These are phyloP conservation scores for Polypedilum pembai DNA, from an alignment of 1,140 invertebrate genomes.

Conservation along the genomic window DNA sequence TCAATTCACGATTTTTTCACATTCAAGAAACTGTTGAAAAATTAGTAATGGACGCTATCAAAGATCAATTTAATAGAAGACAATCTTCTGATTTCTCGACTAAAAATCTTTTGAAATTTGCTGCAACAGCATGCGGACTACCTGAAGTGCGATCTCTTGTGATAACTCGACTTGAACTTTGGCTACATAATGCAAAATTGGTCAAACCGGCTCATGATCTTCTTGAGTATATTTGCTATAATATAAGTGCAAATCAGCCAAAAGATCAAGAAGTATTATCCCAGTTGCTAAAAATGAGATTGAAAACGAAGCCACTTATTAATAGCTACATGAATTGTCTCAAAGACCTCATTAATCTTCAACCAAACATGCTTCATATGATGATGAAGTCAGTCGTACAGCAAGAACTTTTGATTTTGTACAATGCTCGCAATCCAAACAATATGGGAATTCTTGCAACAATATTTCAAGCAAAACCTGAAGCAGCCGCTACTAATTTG, in stretches of 20 bases:
- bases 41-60: conserved; percentile 75
- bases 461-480: conserved; percentile 74
- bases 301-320: conserved; percentile 88
- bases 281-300: conserved; percentile 77
- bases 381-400: conserved; percentile 88
- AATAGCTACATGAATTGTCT: conserved; percentile 83
- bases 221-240: conserved; percentile 85
- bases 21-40: conserved; percentile 66
- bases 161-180: conserved; percentile 77
- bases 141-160: conserved; percentile 73
- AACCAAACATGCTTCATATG: conserved; percentile 72
- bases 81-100: conserved; percentile 80
- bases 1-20: conserved; percentile 19
- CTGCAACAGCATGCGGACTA: conserved; percentile 77
- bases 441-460: conserved; percentile 75
- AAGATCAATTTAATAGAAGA: conserved; percentile 75
- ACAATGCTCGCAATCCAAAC: conserved; percentile 83
- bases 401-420: conserved; percentile 68
- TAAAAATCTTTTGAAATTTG: conserved; percentile 76
- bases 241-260: conserved; percentile 60
- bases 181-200: conserved; percentile 93
- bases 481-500: conserved; percentile 65
- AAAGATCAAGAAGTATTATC: conserved; percentile 86
- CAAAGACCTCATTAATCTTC: conserved; percentile 51
- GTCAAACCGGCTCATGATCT: conserved; percentile 87